A percentile compares a stretch with the other conserved stretches of the same genome.
Evolutionary conservation across 2,888 invertebrate species (phyloP).

Genomic region (Cheilosia vulpina): DNA sequence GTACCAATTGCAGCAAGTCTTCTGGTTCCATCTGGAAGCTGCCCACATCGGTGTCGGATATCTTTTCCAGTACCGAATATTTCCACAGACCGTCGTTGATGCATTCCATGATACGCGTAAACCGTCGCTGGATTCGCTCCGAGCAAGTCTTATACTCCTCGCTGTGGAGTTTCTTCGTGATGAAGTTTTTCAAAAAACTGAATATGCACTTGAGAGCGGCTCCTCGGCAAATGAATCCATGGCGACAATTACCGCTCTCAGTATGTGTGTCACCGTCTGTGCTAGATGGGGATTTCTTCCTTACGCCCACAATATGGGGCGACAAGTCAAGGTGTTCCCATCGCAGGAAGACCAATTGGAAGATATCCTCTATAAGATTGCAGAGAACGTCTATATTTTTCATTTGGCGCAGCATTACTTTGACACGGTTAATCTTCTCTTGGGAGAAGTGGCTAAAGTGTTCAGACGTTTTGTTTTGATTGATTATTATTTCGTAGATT

Average conservation of each 20-base stretch:
- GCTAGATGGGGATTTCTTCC: slow-evolving; percentile 46
- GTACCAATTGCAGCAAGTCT: slow-evolving; percentile 80
- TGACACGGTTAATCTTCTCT: slow-evolving; percentile 78
- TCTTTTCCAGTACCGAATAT: slow-evolving; percentile 80
- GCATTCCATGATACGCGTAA: slow-evolving; percentile 79
- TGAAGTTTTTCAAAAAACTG: slow-evolving; percentile 79
- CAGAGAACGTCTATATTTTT: slow-evolving; percentile 79
- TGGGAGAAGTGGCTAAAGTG: slow-evolving; percentile 68
- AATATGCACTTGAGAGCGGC: slow-evolving; percentile 78
- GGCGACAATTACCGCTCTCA: slow-evolving; percentile 45
- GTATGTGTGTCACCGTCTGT: slow-evolving; percentile 62
- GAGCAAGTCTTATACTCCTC: slow-evolving; percentile 80
- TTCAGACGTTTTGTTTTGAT: slow-evolving; percentile 67
- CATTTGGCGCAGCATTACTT: slow-evolving; percentile 79
- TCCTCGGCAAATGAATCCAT: slow-evolving; percentile 80
- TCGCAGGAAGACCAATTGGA: slow-evolving; percentile 80
- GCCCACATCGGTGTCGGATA: slow-evolving; percentile 75
- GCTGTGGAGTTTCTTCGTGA: slow-evolving; percentile 81
- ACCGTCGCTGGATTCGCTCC: slow-evolving; percentile 78
- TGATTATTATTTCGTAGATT: slow-evolving; percentile 79
- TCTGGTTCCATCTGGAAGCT: slow-evolving; percentile 78
- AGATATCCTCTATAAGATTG: slow-evolving; percentile 80
- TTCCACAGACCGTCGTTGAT: slow-evolving; percentile 82
- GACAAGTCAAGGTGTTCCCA: slow-evolving; percentile 80
- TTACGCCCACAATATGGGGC: slow-evolving; percentile 9